A percentile compares a stretch with the other conserved stretches of the same genome.
Conservation (phyloP, 2,888 invertebrate species). For the Chydorus sphaericus region DNA sequence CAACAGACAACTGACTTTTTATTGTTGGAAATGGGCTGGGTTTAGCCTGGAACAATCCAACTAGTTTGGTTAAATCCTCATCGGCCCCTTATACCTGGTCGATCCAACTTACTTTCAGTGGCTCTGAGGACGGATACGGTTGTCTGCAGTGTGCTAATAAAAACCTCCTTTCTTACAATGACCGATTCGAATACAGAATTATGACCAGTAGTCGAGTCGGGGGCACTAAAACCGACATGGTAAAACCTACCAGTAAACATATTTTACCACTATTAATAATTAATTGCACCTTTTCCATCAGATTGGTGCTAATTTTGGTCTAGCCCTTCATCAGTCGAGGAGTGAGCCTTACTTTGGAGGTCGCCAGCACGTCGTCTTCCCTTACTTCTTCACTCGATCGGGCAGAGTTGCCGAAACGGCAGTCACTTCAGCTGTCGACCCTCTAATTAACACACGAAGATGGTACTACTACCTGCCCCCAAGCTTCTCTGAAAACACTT, state of each 20-base stretch:
- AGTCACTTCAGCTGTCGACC: not conserved
- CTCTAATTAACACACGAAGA: no score
- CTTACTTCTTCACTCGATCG: not conserved
- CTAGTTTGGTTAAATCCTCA: not conserved
- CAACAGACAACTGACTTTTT: not conserved
- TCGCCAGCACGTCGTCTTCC: not conserved
- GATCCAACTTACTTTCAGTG: not conserved
- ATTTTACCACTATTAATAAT: no score
- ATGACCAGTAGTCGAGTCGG: no score
- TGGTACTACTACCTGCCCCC: conserved; percentile 2
- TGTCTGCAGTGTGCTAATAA: not conserved
- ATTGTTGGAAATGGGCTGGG: conserved; percentile 5
- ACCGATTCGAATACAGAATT: conserved; percentile 1
- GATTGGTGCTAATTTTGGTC: conserved; percentile 1
- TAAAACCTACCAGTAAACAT: no score
- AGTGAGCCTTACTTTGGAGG: not conserved
- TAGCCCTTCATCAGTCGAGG: not conserved
- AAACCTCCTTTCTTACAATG: not conserved
- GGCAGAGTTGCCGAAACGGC: not conserved
- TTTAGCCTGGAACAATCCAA: not conserved
- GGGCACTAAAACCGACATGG: not conserved
- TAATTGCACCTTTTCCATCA: no score
- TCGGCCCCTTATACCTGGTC: not conserved
- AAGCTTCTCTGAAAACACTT: not conserved
- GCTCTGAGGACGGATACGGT: not conserved